Conservation (phyloP, 1,140 invertebrate genomes). For the Coboldia fuscipes region DNA sequence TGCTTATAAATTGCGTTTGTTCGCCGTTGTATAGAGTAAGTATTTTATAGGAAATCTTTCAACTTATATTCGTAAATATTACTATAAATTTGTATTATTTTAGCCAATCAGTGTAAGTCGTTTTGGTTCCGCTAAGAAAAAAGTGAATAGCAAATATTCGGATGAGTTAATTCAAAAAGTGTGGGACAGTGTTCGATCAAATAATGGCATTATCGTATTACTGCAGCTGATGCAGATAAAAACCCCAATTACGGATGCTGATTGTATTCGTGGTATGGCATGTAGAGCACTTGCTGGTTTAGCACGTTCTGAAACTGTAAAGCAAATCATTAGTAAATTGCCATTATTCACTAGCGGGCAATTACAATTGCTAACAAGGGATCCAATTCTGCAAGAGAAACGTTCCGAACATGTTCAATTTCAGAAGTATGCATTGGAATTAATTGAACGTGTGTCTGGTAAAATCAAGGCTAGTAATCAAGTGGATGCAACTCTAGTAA, state of each 20-base stretch:
- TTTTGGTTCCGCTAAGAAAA: conserved; percentile 39
- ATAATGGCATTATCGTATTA: conserved; percentile 89
- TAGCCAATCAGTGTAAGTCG: neutral
- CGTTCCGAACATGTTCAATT: conserved; percentile 86
- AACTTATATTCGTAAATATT: neutral
- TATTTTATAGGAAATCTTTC: conserved; percentile 7
- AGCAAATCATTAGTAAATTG: conserved; percentile 90
- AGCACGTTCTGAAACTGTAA: conserved; percentile 71
- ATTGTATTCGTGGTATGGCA: conserved; percentile 75
- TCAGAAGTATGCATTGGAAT: conserved; percentile 81
- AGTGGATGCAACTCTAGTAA: conserved; percentile 62
- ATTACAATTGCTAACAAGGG: conserved; percentile 81
- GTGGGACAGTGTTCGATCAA: conserved; percentile 79
- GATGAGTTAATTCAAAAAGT: conserved; percentile 77
- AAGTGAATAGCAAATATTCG: conserved; percentile 43
- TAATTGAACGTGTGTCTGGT: conserved; percentile 80
- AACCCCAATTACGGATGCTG: conserved; percentile 89
- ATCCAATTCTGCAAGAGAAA: conserved; percentile 92
- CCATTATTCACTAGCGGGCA: conserved; percentile 86
- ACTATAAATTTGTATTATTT: neutral
- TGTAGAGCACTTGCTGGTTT: conserved; percentile 82
- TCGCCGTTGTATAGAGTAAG: conserved; percentile 63
- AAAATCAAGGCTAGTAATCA: conserved; percentile 64
- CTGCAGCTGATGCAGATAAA: conserved; percentile 73
- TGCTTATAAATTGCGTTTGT: conserved; percentile 84